Evolutionary conservation across 2,888 invertebrate genomes (phyloP), one percentile per base, ranked within the genome.

Genomic region (Pilophorus perplexus): DNA sequence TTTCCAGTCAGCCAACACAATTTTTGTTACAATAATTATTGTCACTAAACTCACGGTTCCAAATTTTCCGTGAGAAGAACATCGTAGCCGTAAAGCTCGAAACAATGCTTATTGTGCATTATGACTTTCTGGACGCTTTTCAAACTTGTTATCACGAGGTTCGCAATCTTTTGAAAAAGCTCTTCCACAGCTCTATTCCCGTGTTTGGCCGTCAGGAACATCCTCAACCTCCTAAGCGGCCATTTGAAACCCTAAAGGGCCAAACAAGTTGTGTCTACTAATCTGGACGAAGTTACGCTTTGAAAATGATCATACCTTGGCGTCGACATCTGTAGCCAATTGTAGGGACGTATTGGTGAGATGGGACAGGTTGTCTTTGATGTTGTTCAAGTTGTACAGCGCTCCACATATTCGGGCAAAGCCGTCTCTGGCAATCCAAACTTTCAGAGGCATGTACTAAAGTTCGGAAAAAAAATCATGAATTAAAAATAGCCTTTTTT

Each of bases 1-100:
- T n/a, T 8, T 10, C 14, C 16, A 12, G 8, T 44, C 8, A 44
- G 12, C n/a, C n/a, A n/a, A n/a, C 14, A 52, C n/a, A 40, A 57
- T 42, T 2, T 57, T 6, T 25, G n/a, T n/a, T n/a, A n/a, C n/a
- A 33, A 33, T 33, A 33, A 33, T 33, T 8, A 33, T 12, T 8
- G 12, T 33, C 33, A 33, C 33, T 8, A 33, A 33, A 66, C 70
- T 68, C 59, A 71, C 71, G 84, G 83, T 71, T 79, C 81, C 14
- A 84, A 75, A 62, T 78, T 74, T n/a, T 76, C 76, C 73, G 84
- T 83, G 20, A 85, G 75, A 1, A 85, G 75, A 38, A 85, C 79
- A 72, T 85, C 84, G 73, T 84, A 85, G 16, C 84, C 84, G 73
- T 84, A 84, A 67, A 84, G 77, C 73, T 85, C 84, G 75, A 85